Conservation (phyloP, 1,140 invertebrate species). For the Helicoverpa armigera region DNA sequence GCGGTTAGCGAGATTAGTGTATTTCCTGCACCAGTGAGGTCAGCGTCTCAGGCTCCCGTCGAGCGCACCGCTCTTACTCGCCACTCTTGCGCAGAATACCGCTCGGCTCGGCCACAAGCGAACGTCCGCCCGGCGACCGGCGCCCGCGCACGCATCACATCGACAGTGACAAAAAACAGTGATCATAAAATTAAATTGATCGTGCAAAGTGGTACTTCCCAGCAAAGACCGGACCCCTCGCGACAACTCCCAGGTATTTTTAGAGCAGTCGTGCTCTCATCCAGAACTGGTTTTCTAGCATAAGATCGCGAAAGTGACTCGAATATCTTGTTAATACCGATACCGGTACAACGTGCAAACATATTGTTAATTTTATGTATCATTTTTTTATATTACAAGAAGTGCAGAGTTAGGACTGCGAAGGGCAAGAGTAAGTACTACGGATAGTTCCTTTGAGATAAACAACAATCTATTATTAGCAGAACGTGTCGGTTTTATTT, state of each 20-base stretch:
- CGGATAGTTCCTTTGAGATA: constrained; percentile 1
- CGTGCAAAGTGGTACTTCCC: constrained; percentile 52
- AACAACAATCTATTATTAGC: constrained; percentile 38
- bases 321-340: constrained; percentile 40
- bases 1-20: constrained; percentile 50
- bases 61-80: constrained; percentile 47
- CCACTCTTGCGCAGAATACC: constrained; percentile 57
- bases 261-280: constrained; percentile 52
- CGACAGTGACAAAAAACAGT: constrained; percentile 60
- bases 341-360: constrained; percentile 5
- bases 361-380: not conserved
- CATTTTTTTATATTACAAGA: not conserved
- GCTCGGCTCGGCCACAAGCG: constrained; percentile 45
- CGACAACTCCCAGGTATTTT: constrained; percentile 66
- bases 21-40: constrained; percentile 67
- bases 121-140: constrained; percentile 45
- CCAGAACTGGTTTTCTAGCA: constrained; percentile 63
- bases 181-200: constrained; percentile 59
- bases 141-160: constrained; percentile 55
- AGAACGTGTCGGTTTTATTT: constrained; percentile 34
- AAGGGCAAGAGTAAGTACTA: not conserved
- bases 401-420: not conserved
- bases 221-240: constrained; percentile 51
- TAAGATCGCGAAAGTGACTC: constrained; percentile 57
- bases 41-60: constrained; percentile 60